phyloP scores from a whole-genome alignment of 2,888 invertebrate species.

The Penaeus monodon region DNA sequence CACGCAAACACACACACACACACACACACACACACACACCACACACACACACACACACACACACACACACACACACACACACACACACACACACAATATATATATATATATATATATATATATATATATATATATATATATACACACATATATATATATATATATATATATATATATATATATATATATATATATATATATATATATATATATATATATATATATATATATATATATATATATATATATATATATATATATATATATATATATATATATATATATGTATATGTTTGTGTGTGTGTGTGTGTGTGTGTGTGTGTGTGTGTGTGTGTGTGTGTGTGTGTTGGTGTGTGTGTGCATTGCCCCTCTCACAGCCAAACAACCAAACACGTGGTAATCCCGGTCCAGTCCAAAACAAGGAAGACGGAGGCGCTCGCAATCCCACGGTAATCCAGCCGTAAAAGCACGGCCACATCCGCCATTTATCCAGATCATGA shows the following conservation, averaged over 20 bases:
- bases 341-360: no score
- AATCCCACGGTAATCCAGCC: no score
- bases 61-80: not conserved
- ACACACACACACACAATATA: not conserved
- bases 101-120: slow-evolving; percentile 1
- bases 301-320: not conserved
- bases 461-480: no score
- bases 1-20: not conserved
- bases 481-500: no score
- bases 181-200: slow-evolving; percentile 1
- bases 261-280: not conserved
- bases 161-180: slow-evolving; percentile 1
- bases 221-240: not conserved
- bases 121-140: slow-evolving; percentile 9
- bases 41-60: not conserved
- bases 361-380: no score
- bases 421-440: no score
- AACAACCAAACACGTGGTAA: no score
- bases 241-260: not conserved
- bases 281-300: not conserved
- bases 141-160: not conserved
- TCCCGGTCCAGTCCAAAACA: no score
- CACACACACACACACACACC: not conserved
- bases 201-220: not conserved
- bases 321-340: no score